These are phyloP conservation scores for Sebastes hopkinsi DNA, from an alignment of 2,797 vertebrate species.

Conservation along the genomic window DNA sequence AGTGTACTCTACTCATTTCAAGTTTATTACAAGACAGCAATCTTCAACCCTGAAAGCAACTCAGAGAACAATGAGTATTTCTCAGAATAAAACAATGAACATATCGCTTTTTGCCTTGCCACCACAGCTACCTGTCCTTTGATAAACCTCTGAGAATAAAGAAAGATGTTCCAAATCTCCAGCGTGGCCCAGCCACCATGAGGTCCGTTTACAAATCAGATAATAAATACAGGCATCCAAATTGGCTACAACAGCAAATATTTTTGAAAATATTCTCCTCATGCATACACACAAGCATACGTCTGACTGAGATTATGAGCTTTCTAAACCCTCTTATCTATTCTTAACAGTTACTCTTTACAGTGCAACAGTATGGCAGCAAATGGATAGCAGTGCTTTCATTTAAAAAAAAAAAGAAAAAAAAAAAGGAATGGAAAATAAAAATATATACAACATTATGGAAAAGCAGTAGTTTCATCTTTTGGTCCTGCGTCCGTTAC, in stretches of 20 bases:
- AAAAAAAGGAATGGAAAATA: constrained; percentile 69
- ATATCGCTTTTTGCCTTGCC: constrained; percentile 38
- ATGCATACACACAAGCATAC: constrained; percentile 77
- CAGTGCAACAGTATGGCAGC: constrained; percentile 82
- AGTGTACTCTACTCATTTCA: constrained; percentile 84
- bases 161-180: constrained; percentile 64
- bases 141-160: constrained; percentile 76
- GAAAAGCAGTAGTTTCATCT: constrained; percentile 78
- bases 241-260: constrained; percentile 70
- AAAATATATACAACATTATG: constrained; percentile 79
- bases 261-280: constrained; percentile 67
- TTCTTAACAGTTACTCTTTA: constrained; percentile 73
- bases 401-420: constrained; percentile 64
- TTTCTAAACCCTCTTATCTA: constrained; percentile 68
- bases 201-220: constrained; percentile 74
- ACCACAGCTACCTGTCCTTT: constrained; percentile 65
- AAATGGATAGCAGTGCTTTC: constrained; percentile 83
- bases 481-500: constrained; percentile 77
- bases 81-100: constrained; percentile 64
- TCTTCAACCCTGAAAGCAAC: constrained; percentile 71
- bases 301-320: constrained; percentile 68
- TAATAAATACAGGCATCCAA: constrained; percentile 84
- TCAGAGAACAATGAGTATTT: constrained; percentile 61
- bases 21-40: constrained; percentile 81
- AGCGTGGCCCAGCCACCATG: constrained; percentile 84